A percentile compares a stretch with the other conserved stretches of the same genome.
Evolutionary conservation across 2,888 invertebrate genomes (phyloP).

Genomic region (Aradus depressus): DNA sequence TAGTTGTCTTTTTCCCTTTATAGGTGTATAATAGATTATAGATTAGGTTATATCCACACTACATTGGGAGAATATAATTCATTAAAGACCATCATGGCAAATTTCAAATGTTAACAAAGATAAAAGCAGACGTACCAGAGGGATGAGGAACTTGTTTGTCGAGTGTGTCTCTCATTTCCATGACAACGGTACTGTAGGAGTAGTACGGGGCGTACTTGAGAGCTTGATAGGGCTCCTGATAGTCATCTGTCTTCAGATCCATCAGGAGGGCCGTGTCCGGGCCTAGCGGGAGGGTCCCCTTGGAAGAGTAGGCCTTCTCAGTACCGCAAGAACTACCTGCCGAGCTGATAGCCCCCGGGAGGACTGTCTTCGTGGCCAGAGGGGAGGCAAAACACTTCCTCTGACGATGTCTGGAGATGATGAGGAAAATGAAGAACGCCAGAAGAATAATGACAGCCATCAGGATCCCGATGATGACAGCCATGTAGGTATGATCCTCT

Average conservation of each 20-base stretch:
- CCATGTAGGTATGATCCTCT: slow-evolving; percentile 61
- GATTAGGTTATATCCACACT: too few species aligned
- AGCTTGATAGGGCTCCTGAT: slow-evolving; percentile 70
- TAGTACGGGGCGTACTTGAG: slow-evolving; percentile 64
- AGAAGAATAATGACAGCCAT: slow-evolving; percentile 61
- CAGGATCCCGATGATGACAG: slow-evolving; percentile 65
- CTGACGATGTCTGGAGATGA: slow-evolving; percentile 57
- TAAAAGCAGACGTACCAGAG: slow-evolving; percentile 28
- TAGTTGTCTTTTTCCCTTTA: too few species aligned
- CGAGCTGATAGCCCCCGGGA: slow-evolving; percentile 33
- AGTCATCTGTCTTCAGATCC: slow-evolving; percentile 39
- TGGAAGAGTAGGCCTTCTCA: slow-evolving; percentile 39
- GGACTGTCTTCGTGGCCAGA: slow-evolving; percentile 47
- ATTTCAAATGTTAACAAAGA: not conserved
- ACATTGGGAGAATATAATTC: not conserved
- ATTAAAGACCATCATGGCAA: not conserved
- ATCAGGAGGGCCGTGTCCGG: slow-evolving; percentile 35
- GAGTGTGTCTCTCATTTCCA: slow-evolving; percentile 58
- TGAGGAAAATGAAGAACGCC: slow-evolving; percentile 58
- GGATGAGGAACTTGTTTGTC: slow-evolving; percentile 31
- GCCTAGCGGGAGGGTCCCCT: slow-evolving; percentile 42
- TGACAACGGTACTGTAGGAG: slow-evolving; percentile 61
- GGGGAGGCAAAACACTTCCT: slow-evolving; percentile 64
- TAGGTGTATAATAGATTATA: too few species aligned
- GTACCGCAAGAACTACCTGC: slow-evolving; percentile 34